Evolutionary conservation across 2,888 invertebrate species (phyloP), one percentile per base, ranked within the genome.

Genomic region (Synergus laeviventris): DNA sequence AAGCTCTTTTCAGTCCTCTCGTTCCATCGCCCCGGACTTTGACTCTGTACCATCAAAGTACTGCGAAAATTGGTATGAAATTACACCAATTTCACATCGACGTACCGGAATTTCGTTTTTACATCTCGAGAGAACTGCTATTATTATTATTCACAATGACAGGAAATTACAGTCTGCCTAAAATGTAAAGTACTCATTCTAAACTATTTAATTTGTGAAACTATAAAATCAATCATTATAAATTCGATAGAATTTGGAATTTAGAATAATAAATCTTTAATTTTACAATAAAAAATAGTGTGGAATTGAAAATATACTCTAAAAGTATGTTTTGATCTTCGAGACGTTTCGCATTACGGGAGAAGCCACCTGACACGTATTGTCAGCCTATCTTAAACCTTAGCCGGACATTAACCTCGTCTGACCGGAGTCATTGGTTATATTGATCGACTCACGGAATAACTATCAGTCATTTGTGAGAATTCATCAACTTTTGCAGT

Each of bases 1-100:
- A 78, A 79, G 78, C 77, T 81, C 81, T 79, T 79, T 77, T 78
- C 81, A 80, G 81, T 78, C 78, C 80, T 80, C 78, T 79, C 78
- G 78, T 81, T 80, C 78, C 81, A 81, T 80, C 78, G 81, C 80
- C 78, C 81, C 78, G 66, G 78, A 78, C 80, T 81, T 81, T 81
- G 81, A 80, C 80, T 81, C 79, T 80, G 74, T 78, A 81, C 79
- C 80, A 79, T 61, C 78, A 78, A 82, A 74, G 75, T 79, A 74
- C 75, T 78, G 64, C 74, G 54, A 78, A 78, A 78, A 80, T 81
- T 74, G 76, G 81, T 76, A 77, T 75, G 80, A 80, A 80, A 79
- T 80, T 78, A 79, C 77, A 78, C 78, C 80, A 78, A 78, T 79
- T 77, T 76, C 78, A 79, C 76, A 74, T 78, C 66, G 64, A 79